Conservation (phyloP, 2,888 invertebrate genomes). For the Tupiocoris notatus region DNA sequence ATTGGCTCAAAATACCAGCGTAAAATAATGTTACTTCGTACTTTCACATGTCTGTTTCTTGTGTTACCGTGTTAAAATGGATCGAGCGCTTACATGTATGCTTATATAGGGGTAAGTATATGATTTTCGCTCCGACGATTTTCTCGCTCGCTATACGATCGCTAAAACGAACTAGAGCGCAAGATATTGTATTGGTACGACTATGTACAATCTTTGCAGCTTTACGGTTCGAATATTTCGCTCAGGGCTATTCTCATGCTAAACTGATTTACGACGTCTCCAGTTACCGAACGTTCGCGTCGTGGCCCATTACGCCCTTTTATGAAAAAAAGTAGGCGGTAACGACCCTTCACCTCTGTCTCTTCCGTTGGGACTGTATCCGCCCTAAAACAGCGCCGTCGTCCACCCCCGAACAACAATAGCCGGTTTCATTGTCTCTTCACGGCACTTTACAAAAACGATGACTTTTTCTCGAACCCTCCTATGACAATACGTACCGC, state of each 20-base stretch:
- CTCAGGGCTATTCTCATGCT: conserved; percentile 14
- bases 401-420: conserved; percentile 10
- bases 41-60: too few species aligned
- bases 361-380: too few species aligned
- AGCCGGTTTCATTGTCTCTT: conserved; percentile 3
- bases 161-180: background rate
- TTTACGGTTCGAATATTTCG: background rate
- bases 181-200: background rate
- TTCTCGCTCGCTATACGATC: too few species aligned
- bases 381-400: background rate
- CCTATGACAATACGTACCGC: background rate
- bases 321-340: conserved; percentile 1
- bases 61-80: too few species aligned
- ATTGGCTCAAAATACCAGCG: too few species aligned
- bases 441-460: background rate
- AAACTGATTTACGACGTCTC: conserved; percentile 30
- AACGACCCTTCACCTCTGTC: background rate
- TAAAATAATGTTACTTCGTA: too few species aligned
- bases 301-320: conserved; percentile 25
- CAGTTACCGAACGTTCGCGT: conserved; percentile 1
- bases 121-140: too few species aligned
- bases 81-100: too few species aligned
- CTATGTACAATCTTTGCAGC: background rate
- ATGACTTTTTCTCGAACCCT: background rate
- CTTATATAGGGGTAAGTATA: too few species aligned